Percentiles rank a stretch among this genome's conserved stretches.
These are phyloP conservation scores for Erebia aethiops DNA, from an alignment of 2,888 invertebrate species.

Conservation along the genomic window DNA sequence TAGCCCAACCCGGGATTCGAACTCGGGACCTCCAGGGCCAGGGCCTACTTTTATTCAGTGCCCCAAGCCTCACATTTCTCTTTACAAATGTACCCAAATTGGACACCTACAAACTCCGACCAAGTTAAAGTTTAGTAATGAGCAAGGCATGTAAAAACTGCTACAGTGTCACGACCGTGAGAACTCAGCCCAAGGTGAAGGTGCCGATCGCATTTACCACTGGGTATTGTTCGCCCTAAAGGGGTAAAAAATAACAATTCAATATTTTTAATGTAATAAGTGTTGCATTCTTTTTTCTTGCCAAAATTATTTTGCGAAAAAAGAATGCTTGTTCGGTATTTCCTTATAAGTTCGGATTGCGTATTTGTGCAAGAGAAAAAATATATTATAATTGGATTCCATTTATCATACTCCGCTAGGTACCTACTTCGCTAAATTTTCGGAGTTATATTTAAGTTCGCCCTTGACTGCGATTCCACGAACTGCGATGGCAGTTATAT, in stretches of 20 bases:
- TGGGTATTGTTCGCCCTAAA: conserved; percentile 25
- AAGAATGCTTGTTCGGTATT: background rate
- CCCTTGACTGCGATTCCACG: too few species aligned
- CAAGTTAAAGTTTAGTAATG: conserved; percentile 25
- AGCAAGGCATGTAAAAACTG: conserved; percentile 40
- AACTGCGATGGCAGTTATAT: too few species aligned
- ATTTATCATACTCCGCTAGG: too few species aligned
- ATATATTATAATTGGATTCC: background rate
- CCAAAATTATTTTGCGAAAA: background rate
- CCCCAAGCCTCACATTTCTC: background rate
- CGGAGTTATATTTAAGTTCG: too few species aligned
- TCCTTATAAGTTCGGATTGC: background rate
- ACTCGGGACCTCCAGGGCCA: too few species aligned
- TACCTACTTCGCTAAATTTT: too few species aligned
- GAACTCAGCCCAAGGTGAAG: conserved; percentile 54
- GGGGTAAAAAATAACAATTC: conserved; percentile 33
- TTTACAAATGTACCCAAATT: background rate
- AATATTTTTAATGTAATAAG: conserved; percentile 15
- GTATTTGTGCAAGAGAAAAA: background rate
- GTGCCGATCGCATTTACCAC: conserved; percentile 39
- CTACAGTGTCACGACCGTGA: conserved; percentile 55
- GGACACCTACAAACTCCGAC: conserved; percentile 15
- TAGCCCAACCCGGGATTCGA: too few species aligned
- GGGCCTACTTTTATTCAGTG: too few species aligned
- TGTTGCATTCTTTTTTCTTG: background rate